phyloP scores from a whole-genome alignment of 2,113 vertebrate species.

The Erythrolamprus reginae region DNA sequence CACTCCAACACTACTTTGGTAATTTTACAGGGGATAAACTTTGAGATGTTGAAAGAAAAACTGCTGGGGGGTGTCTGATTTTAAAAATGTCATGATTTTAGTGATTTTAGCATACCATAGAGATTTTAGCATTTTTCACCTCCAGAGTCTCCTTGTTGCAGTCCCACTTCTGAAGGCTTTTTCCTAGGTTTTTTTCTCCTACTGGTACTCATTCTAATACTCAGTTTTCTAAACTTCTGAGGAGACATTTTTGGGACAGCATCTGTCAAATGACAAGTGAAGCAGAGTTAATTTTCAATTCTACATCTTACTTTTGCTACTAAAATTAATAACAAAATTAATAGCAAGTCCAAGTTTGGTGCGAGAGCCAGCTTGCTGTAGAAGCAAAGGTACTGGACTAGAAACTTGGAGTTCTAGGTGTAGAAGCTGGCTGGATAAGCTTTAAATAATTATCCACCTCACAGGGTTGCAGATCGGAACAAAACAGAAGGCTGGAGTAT shows the following conservation, averaged over 20 bases:
- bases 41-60: neutral
- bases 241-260: neutral
- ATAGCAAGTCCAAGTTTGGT: neutral
- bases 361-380: neutral
- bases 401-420: neutral
- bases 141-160: neutral
- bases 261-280: neutral
- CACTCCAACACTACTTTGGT: neutral
- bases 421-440: neutral
- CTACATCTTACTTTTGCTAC: neutral
- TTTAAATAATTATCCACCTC: neutral
- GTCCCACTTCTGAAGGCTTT: neutral
- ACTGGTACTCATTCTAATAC: neutral
- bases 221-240: neutral
- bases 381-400: neutral
- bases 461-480: neutral
- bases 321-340: neutral
- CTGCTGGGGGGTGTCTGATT: neutral
- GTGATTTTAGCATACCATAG: neutral
- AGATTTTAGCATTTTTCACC: neutral
- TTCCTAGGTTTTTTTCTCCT: no score
- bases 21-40: neutral
- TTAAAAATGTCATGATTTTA: neutral
- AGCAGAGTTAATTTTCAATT: neutral
- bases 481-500: neutral